Evolutionary conservation across 2,888 invertebrate species (phyloP).

Genomic region (Schrankia costaestrigalis): DNA sequence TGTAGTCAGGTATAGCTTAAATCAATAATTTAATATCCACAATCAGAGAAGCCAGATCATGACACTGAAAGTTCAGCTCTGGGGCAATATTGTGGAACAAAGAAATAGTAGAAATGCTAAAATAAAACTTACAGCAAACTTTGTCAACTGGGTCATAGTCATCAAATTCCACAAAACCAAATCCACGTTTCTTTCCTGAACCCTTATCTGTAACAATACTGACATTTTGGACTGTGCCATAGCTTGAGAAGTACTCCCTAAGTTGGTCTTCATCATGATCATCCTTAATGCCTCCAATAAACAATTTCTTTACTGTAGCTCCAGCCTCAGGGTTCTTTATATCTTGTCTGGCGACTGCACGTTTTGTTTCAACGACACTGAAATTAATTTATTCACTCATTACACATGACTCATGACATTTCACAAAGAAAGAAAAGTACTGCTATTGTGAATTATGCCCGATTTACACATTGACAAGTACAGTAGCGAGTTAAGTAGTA

Average conservation of each 20-base stretch:
- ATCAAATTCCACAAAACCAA: slow-evolving; percentile 98
- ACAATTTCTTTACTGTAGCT: slow-evolving; percentile 95
- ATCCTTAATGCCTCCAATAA: slow-evolving; percentile 96
- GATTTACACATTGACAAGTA: no score
- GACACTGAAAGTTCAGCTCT: slow-evolving; percentile 63
- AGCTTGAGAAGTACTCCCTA: slow-evolving; percentile 90
- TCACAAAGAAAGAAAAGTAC: no score
- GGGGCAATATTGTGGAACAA: slow-evolving; percentile 66
- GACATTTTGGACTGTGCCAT: slow-evolving; percentile 90
- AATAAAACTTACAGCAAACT: slow-evolving; percentile 89
- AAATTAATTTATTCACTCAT: neutral
- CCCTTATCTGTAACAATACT: slow-evolving; percentile 96
- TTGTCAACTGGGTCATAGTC: slow-evolving; percentile 99
- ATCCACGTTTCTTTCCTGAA: slow-evolving; percentile 96
- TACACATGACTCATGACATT: no score
- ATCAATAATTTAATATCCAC: slow-evolving; percentile 73
- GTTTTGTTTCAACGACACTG: slow-evolving; percentile 96
- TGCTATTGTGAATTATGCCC: no score
- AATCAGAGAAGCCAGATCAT: slow-evolving; percentile 74
- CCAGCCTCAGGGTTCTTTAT: slow-evolving; percentile 96
- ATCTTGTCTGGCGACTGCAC: slow-evolving; percentile 96
- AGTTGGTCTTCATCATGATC: slow-evolving; percentile 96
- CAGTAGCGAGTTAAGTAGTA: no score
- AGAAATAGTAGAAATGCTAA: neutral
- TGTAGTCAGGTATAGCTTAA: slow-evolving; percentile 73